Percentiles rank a stretch among this genome's conserved stretches.
Conservation (phyloP, 2,113 vertebrate genomes). For the Mustela nigripes region DNA sequence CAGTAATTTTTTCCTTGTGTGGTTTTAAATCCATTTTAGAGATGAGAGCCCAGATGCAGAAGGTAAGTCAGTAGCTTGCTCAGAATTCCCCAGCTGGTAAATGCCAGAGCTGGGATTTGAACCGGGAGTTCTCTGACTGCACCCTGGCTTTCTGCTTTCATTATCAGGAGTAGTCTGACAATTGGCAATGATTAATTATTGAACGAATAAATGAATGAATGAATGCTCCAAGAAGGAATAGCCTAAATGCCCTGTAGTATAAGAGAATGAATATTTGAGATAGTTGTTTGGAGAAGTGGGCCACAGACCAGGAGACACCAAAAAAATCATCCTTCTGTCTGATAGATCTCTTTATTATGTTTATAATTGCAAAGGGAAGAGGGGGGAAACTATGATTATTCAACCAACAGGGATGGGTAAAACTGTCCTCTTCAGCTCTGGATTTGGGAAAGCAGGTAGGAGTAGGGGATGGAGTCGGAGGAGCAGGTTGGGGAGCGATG, state of each 20-base stretch:
- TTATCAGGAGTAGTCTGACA: neutral
- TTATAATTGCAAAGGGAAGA: neutral
- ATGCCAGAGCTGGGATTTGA: neutral
- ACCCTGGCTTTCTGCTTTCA: neutral
- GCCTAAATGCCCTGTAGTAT: neutral
- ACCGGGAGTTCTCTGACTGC: neutral
- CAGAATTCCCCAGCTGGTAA: neutral
- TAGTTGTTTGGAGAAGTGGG: neutral
- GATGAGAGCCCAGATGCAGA: neutral
- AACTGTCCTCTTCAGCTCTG: neutral
- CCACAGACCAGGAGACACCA: neutral
- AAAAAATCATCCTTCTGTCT: neutral
- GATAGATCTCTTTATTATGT: neutral
- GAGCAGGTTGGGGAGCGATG: neutral
- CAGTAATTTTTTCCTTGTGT: neutral
- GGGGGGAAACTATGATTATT: neutral
- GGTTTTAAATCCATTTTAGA: neutral
- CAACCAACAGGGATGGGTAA: neutral
- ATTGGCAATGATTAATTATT: neutral
- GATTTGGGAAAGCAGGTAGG: neutral
- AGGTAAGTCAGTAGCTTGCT: neutral
- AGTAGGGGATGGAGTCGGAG: neutral
- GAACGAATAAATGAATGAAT: neutral
- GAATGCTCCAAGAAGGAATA: neutral
- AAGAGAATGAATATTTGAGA: conserved; percentile 30